These are phyloP conservation scores for Bubo scandiacus DNA, from an alignment of 2,113 vertebrate genomes.

Conservation along the genomic window DNA sequence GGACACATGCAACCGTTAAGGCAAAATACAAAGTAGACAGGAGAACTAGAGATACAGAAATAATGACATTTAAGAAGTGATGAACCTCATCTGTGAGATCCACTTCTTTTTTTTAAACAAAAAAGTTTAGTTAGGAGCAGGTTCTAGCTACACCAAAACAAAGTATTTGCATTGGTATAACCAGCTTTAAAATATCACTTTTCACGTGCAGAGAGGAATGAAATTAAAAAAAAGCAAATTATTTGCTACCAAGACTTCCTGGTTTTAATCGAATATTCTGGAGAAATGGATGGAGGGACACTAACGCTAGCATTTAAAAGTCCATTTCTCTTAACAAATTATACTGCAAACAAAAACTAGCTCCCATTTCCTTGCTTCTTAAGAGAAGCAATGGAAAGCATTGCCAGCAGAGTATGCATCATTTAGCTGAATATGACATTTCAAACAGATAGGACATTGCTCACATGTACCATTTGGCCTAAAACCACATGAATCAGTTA, in stretches of 20 bases:
- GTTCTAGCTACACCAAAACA: background rate
- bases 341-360: background rate
- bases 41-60: background rate
- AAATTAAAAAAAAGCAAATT: background rate
- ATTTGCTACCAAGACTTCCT: background rate
- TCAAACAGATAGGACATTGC: background rate
- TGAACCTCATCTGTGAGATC: background rate
- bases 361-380: background rate
- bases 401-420: background rate
- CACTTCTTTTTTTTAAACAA: background rate
- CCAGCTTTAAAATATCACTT: background rate
- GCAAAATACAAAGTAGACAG: background rate
- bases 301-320: background rate
- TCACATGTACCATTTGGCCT: background rate
- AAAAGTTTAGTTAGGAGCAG: background rate
- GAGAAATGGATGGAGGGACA: background rate
- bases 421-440: slow-evolving; percentile 8
- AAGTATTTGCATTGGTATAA: background rate
- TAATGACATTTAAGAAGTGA: background rate
- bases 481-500: background rate
- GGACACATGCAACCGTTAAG: background rate
- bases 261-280: background rate
- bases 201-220: background rate
- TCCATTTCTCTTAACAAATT: background rate
- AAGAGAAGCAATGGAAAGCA: background rate